Percentiles rank a stretch among this genome's conserved stretches.
phyloP scores from a whole-genome alignment of 1,140 invertebrate genomes.

The Heliconius himera region DNA sequence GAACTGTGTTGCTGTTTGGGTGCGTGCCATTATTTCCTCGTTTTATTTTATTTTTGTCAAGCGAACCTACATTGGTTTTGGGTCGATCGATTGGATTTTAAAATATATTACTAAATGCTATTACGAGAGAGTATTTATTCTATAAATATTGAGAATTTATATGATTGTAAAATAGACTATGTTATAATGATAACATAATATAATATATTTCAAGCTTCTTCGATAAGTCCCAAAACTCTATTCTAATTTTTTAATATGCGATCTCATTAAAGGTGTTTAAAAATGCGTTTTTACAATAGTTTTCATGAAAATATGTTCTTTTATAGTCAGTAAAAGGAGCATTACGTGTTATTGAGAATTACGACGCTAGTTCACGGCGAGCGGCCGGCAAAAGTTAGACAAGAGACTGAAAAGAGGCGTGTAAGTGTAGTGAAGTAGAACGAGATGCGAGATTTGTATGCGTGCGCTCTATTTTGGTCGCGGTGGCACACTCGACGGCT shows the following conservation, averaged over 20 bases:
- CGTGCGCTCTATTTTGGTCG: constrained; percentile 78
- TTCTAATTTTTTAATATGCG: too few species aligned
- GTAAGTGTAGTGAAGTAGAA: constrained; percentile 70
- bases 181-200: too few species aligned
- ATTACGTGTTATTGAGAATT: constrained; percentile 12
- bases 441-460: constrained; percentile 72
- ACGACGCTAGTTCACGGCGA: constrained; percentile 44
- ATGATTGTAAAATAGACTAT: too few species aligned
- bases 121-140: background rate
- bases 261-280: background rate
- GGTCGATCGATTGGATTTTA: constrained; percentile 25
- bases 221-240: too few species aligned
- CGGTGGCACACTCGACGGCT: constrained; percentile 77
- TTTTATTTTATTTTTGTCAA: constrained; percentile 59
- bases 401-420: constrained; percentile 60
- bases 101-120: background rate
- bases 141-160: too few species aligned
- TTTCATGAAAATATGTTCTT: background rate
- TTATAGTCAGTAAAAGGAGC: background rate
- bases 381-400: constrained; percentile 54
- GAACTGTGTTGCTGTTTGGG: constrained; percentile 57
- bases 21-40: constrained; percentile 64
- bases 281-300: background rate
- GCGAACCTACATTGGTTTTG: constrained; percentile 43
- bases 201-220: too few species aligned